Conservation (phyloP, 2,797 vertebrate genomes). For the Aldrovandia affinis region DNA sequence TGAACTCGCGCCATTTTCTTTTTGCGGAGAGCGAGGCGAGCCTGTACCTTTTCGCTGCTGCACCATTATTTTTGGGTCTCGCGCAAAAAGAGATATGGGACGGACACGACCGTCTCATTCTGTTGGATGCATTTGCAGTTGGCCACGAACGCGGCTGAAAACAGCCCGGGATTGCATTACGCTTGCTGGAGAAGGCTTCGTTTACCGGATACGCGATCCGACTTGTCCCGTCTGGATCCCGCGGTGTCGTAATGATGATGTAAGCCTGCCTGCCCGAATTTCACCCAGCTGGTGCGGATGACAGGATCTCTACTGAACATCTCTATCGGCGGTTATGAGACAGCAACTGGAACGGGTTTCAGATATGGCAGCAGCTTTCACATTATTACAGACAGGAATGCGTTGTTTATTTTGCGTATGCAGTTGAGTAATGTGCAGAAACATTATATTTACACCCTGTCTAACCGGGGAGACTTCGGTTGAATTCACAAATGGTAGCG, state of each 20-base stretch:
- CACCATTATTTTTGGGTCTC: not conserved
- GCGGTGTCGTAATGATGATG: conserved; percentile 43
- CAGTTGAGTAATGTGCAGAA: not conserved
- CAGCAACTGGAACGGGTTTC: too few relatives aligned
- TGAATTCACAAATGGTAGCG: too few relatives aligned
- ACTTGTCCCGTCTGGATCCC: not conserved
- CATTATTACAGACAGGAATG: not conserved
- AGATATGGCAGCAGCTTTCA: too few relatives aligned
- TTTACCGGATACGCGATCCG: conserved; percentile 24
- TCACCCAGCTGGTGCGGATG: conserved; percentile 41
- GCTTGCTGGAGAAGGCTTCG: conserved; percentile 23
- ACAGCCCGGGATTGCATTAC: not conserved
- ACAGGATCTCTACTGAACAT: conserved; percentile 10
- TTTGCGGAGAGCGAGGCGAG: too few relatives aligned
- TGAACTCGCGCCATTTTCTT: too few relatives aligned
- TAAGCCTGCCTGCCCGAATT: conserved; percentile 30
- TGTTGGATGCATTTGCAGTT: conserved; percentile 29
- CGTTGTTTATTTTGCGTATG: not conserved
- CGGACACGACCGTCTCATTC: conserved; percentile 28
- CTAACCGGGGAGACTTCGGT: not conserved
- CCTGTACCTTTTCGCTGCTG: too few relatives aligned
- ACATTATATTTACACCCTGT: not conserved
- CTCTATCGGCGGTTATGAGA: too few relatives aligned
- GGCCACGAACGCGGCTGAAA: conserved; percentile 23
- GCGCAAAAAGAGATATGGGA: not conserved